These are phyloP conservation scores for Xenopus laevis DNA, from an alignment of 2,113 vertebrate genomes.

Conservation along the genomic window DNA sequence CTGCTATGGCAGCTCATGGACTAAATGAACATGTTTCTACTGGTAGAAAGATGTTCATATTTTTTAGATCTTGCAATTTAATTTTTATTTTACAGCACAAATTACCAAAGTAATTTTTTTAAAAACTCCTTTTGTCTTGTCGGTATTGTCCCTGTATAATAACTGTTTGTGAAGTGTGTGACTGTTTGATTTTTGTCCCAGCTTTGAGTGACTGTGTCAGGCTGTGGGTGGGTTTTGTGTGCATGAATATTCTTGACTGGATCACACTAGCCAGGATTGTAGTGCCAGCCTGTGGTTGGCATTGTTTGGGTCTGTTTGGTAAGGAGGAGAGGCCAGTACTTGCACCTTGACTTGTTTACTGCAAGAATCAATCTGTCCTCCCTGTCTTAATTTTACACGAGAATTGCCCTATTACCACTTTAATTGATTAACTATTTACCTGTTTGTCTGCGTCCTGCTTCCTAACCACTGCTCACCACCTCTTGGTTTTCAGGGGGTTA, in stretches of 20 bases:
- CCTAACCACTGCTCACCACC: constrained; percentile 32
- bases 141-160: too few species aligned
- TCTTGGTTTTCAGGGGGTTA: neutral
- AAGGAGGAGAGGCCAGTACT: neutral
- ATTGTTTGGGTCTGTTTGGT: neutral
- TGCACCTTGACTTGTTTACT: neutral
- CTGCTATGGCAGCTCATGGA: constrained; percentile 15
- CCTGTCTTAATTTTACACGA: neutral
- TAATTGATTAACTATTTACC: neutral
- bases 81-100: constrained; percentile 36
- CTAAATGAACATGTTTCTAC: constrained; percentile 11
- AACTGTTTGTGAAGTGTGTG: neutral
- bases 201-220: too few species aligned
- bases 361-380: neutral
- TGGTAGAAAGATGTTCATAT: constrained; percentile 7
- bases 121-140: neutral
- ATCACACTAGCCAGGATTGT: neutral
- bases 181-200: too few species aligned
- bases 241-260: neutral
- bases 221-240: neutral
- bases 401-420: neutral
- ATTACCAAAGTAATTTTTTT: constrained; percentile 37
- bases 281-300: constrained; percentile 27
- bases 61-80: constrained; percentile 13
- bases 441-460: constrained; percentile 11